Percentiles rank a stretch among this genome's conserved stretches.
Conservation (phyloP, 2,797 vertebrate genomes). For the Phoxinus dragarum region DNA sequence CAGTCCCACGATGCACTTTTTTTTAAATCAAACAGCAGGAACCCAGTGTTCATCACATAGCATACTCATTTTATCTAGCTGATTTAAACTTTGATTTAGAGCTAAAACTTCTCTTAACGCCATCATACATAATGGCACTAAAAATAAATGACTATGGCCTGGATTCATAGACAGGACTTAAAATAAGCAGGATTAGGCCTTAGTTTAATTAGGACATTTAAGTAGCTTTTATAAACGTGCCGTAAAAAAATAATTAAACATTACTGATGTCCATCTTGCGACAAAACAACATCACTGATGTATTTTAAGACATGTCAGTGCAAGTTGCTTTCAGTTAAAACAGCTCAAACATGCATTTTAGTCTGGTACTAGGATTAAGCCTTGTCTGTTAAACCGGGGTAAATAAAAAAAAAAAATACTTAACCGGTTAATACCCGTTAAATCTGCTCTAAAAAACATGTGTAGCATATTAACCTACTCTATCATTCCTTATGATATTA, state of each 20-base stretch:
- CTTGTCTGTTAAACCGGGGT: neutral
- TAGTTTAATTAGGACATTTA: neutral
- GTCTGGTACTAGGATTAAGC: neutral
- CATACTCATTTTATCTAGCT: slow-evolving; percentile 38
- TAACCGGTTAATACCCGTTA: neutral
- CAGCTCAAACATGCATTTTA: neutral
- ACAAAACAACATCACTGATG: neutral
- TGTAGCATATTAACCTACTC: slow-evolving; percentile 50
- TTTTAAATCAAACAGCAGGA: slow-evolving; percentile 43
- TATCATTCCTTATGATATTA: slow-evolving; percentile 45
- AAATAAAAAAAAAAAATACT: neutral
- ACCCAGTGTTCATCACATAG: slow-evolving; percentile 21
- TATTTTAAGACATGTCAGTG: neutral
- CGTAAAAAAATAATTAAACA: neutral
- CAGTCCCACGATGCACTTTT: slow-evolving; percentile 31
- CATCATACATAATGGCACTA: neutral
- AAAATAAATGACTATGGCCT: neutral
- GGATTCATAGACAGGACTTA: neutral
- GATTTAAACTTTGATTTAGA: neutral
- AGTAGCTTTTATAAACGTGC: neutral
- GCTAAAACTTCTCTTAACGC: neutral
- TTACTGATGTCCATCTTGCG: neutral
- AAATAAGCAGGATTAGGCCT: neutral
- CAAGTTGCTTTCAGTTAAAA: neutral
- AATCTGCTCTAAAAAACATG: neutral